Evolutionary conservation across 2,797 vertebrate genomes (phyloP).

Genomic region (Thamnophis elegans): DNA sequence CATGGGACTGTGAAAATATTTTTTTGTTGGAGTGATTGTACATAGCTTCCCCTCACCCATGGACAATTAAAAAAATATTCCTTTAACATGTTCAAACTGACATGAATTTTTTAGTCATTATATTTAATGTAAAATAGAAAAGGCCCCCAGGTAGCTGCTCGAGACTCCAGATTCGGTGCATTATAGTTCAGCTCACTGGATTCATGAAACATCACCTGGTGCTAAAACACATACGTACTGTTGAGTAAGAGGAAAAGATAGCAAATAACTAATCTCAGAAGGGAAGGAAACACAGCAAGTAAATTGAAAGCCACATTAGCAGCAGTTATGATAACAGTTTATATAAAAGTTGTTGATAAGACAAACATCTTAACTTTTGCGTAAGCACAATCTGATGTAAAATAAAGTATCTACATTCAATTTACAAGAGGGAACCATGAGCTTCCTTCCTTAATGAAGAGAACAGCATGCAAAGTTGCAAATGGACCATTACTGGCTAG

Average conservation of each 20-base stretch:
- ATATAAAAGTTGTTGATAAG: not conserved
- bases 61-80: not conserved
- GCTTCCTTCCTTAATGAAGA: not conserved
- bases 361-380: not conserved
- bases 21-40: not conserved
- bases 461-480: not conserved
- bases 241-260: not conserved
- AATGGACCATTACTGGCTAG: not conserved
- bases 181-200: not conserved
- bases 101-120: not conserved
- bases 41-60: not conserved
- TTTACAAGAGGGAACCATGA: not conserved
- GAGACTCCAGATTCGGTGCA: not conserved
- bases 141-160: not conserved
- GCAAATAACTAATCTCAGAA: not conserved
- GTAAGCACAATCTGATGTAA: not conserved
- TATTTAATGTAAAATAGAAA: not conserved
- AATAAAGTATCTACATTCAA: not conserved
- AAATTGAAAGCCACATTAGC: not conserved
- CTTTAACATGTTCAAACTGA: not conserved
- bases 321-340: not conserved
- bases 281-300: not conserved
- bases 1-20: not conserved
- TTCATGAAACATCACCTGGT: not conserved
- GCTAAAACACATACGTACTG: not conserved